phyloP scores from a whole-genome alignment of 2,113 vertebrate genomes.

The mouse (Mus musculus) region GRCm39 chr14:30737001-30737500 shows the following conservation, averaged over 20 bases:
- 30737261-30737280: slow-evolving; percentile 93
- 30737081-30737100: not conserved
- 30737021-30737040: not conserved
- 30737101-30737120: slow-evolving; percentile 77
- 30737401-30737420: not conserved
- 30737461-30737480: not conserved
- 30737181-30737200: slow-evolving; percentile 29
- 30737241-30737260: slow-evolving; percentile 85
- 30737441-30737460: not conserved
- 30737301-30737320: slow-evolving; percentile 91
- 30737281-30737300: slow-evolving; percentile 93
- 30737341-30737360: slow-evolving; percentile 85
- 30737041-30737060: not conserved
- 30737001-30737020: slow-evolving; percentile 41
- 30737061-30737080: not conserved
- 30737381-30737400: not conserved
- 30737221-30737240: slow-evolving; percentile 80
- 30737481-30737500: not conserved
- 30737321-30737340: slow-evolving; percentile 93
- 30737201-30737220: rapidly evolving
- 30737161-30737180: slow-evolving; percentile 70
- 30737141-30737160: slow-evolving; percentile 76
- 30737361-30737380: not conserved
- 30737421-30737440: slow-evolving; percentile 7
- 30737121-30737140: slow-evolving; percentile 80